A percentile compares a stretch with the other conserved stretches of the same genome.
Conservation (phyloP, 2,888 invertebrate genomes). For the Eilema depressum region DNA sequence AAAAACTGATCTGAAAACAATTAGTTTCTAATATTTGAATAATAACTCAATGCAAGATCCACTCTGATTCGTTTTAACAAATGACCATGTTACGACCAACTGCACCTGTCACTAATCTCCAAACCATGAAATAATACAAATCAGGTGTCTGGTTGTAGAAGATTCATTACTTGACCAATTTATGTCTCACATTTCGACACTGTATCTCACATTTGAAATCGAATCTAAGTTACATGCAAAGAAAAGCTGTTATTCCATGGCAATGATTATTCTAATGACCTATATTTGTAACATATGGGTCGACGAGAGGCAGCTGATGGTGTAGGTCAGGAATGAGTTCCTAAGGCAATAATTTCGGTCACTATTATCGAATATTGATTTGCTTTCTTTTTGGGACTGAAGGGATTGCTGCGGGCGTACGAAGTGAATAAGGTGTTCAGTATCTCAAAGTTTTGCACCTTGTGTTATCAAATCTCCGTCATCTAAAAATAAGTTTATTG, state of each 20-base stretch:
- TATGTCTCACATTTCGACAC: constrained; percentile 48
- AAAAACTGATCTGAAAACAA: constrained; percentile 38
- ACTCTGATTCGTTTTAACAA: constrained; percentile 60
- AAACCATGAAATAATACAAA: constrained; percentile 69
- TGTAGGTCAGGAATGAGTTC: constrained; percentile 76
- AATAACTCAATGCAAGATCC: constrained; percentile 72
- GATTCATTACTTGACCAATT: constrained; percentile 72
- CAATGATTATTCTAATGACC: constrained; percentile 68
- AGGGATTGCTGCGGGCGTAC: constrained; percentile 67
- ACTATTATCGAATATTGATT: constrained; percentile 77
- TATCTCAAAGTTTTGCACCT: constrained; percentile 80
- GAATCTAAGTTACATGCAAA: constrained; percentile 31
- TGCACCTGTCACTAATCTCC: constrained; percentile 75
- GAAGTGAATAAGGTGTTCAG: constrained; percentile 76
- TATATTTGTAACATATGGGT: constrained; percentile 81
- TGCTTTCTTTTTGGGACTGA: constrained; percentile 74
- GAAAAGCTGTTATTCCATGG: constrained; percentile 47
- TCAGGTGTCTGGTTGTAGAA: constrained; percentile 70
- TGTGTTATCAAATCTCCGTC: constrained; percentile 74
- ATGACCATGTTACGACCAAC: constrained; percentile 60
- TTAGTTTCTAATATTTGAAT: constrained; percentile 61
- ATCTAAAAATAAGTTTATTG: constrained; percentile 68
- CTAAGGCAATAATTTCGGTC: constrained; percentile 74
- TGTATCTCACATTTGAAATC: constrained; percentile 39
- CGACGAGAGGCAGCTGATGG: constrained; percentile 76